Conservation (phyloP, 2,797 vertebrate genomes). For the Discoglossus pictus region DNA sequence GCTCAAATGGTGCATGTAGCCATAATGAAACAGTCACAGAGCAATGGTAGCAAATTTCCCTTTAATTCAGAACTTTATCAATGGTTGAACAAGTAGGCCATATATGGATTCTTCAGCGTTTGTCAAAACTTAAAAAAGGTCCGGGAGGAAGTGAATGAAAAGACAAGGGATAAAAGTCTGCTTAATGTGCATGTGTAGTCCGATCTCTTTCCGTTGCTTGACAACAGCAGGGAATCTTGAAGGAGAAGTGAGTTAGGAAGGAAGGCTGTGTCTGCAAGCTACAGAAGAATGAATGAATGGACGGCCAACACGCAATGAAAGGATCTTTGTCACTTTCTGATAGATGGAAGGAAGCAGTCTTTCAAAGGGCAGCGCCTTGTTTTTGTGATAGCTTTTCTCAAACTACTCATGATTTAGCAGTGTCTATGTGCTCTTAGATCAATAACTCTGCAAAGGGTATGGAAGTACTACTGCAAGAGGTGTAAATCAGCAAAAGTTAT, state of each 20-base stretch:
- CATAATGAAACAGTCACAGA: no score
- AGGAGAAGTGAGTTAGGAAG: constrained; percentile 26
- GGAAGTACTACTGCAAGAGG: neutral
- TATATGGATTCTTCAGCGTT: neutral
- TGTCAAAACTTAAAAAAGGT: constrained; percentile 10
- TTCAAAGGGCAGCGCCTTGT: constrained; percentile 37
- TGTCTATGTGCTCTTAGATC: constrained; percentile 19
- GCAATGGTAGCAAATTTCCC: neutral
- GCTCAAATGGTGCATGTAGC: no score
- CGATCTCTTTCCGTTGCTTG: constrained; percentile 57
- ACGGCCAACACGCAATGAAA: constrained; percentile 56
- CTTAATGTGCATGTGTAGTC: constrained; percentile 57
- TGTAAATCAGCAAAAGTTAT: no score
- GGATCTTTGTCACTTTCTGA: constrained; percentile 50
- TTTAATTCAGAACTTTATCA: neutral
- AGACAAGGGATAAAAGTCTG: constrained; percentile 51
- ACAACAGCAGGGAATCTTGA: constrained; percentile 58
- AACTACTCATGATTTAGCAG: constrained; percentile 50
- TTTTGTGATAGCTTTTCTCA: constrained; percentile 33
- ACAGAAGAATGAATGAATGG: constrained; percentile 47
- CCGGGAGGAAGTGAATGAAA: constrained; percentile 46
- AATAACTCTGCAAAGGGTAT: neutral
- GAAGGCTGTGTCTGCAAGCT: constrained; percentile 51
- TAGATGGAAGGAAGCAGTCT: constrained; percentile 52
- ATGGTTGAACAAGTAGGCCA: neutral